Evolutionary conservation across 2,888 invertebrate genomes (phyloP).

Genomic region (Ophion slaviceki): DNA sequence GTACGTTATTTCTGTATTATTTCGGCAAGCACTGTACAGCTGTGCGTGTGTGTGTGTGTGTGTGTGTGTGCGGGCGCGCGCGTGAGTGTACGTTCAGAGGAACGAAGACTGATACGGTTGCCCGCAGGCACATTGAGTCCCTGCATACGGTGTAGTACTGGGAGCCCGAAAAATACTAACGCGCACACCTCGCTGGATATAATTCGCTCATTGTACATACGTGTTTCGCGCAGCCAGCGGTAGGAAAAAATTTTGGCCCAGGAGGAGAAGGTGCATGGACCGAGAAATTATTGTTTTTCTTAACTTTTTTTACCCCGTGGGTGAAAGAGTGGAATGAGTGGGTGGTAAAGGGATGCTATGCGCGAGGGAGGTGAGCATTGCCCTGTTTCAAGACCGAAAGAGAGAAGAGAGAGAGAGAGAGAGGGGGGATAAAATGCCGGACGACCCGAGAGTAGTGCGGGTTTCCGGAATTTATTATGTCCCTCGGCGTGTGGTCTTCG

Average conservation of each 20-base stretch:
- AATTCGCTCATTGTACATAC: constrained; percentile 73
- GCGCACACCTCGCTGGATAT: constrained; percentile 75
- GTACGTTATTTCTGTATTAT: neutral
- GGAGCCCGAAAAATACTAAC: constrained; percentile 82
- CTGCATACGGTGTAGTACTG: constrained; percentile 77
- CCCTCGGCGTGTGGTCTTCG: constrained; percentile 59
- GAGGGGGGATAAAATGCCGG: constrained; percentile 5
- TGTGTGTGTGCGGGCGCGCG: neutral
- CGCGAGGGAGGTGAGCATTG: constrained; percentile 41
- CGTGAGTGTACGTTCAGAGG: neutral
- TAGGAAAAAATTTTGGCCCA: constrained; percentile 46
- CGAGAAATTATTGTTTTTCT: constrained; percentile 12
- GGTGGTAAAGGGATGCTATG: constrained; percentile 40
- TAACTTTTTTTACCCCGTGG: constrained; percentile 4
- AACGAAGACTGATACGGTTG: constrained; percentile 41
- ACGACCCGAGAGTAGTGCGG: constrained; percentile 47
- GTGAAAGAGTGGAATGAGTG: constrained; percentile 17
- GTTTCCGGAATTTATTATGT: constrained; percentile 61
- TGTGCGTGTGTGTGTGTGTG: neutral
- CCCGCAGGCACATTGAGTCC: constrained; percentile 51
- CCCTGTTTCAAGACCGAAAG: constrained; percentile 53
- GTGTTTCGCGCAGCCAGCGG: constrained; percentile 57
- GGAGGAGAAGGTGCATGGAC: constrained; percentile 39
- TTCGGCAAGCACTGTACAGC: neutral
- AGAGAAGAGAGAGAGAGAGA: neutral